Base-by-base conservation (phyloP, 2,888 invertebrate genomes). In the Rhingia rostrata region DNA sequence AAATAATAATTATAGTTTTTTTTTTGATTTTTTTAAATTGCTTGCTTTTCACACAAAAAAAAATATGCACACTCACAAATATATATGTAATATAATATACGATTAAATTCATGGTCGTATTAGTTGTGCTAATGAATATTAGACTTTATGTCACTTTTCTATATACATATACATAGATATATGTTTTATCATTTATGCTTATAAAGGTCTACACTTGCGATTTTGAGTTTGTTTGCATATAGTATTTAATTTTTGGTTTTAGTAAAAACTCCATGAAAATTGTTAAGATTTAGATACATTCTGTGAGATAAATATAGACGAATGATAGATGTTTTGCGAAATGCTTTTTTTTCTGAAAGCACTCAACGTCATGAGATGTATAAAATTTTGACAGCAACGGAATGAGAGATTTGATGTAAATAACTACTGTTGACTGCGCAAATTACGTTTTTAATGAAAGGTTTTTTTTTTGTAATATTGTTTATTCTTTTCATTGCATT, bases 31-130 rank as follows among this genome's bases (percentile, higher is more conserved):
- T 78, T 83, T n/a, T n/a, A 14, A 83, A 78, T 83, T 78, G 78
- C 78, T 83, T 83, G 83, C 78, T 83, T 83, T 22, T 74, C 78
- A 83, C 83, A 73, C 83, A 12, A 64, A 56, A 67, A 73, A 58
- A 70, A 67, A 58, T 75, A 22, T 22, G 39, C 64, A 81, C 81
- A 82, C 82, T 60, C n/a, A n/a, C 54, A 61, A 63, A 58, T 49
- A 41, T n/a, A 56, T 67, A 70, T 45, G 39, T 61, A 41, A 39
- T 63, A 64, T 56, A 64, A 14, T 35, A 74, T 81, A 64, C 49
- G 61, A 53, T n/a, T 69, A 51, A 53, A 61, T 66, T 54, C 37
- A 45, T 41, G 12, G 12, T 60, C 45, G 49, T 67, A 63, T 72
- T 79, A 63, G 58, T 60, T 64, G 41, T n/a, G 43, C 60, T 70